phyloP scores from a whole-genome alignment of 2,888 invertebrate species.

The Temnothorax unifasciatus region DNA sequence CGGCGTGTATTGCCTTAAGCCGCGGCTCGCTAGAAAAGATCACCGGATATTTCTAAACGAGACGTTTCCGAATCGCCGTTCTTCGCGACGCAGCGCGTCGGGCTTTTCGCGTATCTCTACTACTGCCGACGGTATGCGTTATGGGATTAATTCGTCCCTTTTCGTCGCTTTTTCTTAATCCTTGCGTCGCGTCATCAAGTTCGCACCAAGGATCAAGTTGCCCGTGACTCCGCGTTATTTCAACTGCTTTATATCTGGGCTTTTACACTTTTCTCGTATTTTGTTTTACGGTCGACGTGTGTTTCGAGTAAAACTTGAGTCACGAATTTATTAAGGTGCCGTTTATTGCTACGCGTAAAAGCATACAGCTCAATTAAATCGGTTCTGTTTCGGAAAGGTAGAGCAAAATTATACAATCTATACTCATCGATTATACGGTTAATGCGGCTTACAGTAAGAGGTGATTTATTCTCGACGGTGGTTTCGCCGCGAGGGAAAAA shows the following conservation, averaged over 20 bases:
- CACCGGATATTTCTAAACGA: constrained; percentile 55
- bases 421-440: constrained; percentile 38
- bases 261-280: background rate
- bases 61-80: constrained; percentile 52
- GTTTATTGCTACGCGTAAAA: background rate
- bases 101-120: constrained; percentile 63
- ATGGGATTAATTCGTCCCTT: constrained; percentile 11
- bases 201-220: background rate
- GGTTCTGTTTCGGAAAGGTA: background rate
- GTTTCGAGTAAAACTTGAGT: background rate
- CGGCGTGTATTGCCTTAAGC: constrained; percentile 69
- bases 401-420: constrained; percentile 19
- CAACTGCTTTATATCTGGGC: background rate
- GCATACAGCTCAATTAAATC: background rate
- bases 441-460: constrained; percentile 28
- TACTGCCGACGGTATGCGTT: constrained; percentile 41
- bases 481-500: constrained; percentile 28
- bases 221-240: background rate
- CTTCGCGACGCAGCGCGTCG: constrained; percentile 49
- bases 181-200: background rate
- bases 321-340: background rate
- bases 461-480: constrained; percentile 37
- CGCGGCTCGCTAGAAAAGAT: constrained; percentile 39
- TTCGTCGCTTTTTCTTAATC: constrained; percentile 26
- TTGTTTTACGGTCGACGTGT: background rate